Base-by-base conservation (phyloP, 2,797 vertebrate genomes). In the Tragelaphus eurycerus region DNA sequence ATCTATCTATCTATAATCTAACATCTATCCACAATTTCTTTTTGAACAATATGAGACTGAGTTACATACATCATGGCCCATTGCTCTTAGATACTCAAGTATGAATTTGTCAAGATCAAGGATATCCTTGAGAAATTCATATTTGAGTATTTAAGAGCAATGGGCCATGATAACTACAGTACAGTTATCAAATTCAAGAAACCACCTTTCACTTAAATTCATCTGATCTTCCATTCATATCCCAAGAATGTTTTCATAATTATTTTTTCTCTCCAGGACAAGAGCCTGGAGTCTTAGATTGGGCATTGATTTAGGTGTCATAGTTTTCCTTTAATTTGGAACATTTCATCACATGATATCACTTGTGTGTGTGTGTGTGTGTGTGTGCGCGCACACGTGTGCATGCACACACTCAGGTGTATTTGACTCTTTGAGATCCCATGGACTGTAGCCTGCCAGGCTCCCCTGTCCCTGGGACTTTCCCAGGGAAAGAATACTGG, bases 401-500 rank as follows among this genome's bases (percentile, higher is more conserved):
- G 62, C 15, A 4, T 64, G 62, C 4, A 11, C 62, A 21, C 0
- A 0, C 5, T 71, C 10, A 71, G n/a, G 23, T 1, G 0, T 71
- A 67, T 23, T 38, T 67, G 64, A 67, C 17, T 71, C 64, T 67
- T 67, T 71, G 67, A 71, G 67, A 71, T 38, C 34, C 19, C 34
- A 71, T 71, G 67, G 34, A 38, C 34, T 38, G 34, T 71, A 23
- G 34, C 10, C 34, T 71, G 10, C 67, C n/a, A 71, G 10, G 34
- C 34, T 71, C 19, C 34, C 11, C 10, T 71, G 67, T 38, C 67
- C 34, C 67, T 38, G 19, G 62, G 62, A 64, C 15, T 64, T 38
- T 71, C 34, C 67, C 59, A 60, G 21, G 67, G 67, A 21, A 23
- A 71, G 34, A 71, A 71, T 23, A 13, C 19, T 2, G 34, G 34